Base-by-base conservation (phyloP, 2,797 vertebrate genomes). In the Orestias chungarensis region DNA sequence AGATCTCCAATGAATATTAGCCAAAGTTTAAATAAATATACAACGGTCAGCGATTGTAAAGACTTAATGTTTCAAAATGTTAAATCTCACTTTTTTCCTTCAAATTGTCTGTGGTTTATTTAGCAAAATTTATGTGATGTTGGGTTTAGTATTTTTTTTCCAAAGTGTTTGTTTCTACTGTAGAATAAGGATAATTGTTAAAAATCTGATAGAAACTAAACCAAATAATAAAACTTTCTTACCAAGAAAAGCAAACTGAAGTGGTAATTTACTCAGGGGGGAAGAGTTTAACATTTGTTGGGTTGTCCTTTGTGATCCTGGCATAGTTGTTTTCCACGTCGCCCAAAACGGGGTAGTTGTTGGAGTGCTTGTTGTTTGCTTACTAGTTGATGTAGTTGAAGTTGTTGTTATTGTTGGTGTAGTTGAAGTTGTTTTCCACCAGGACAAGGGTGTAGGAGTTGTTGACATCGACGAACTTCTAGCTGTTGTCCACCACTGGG, bases 161-260 rank as follows among this genome's bases (percentile, higher is more conserved):
- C 52, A 54, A 3, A 29, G 8, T 54, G 6, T 54, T 54, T 17
- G 15, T 54, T 17, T 54, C 17, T 3, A 5, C 52, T 29, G 52
- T 17, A 54, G 17, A 12, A 54, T 54, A 5, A 54, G 27, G 29
- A 54, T 15, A 27, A 29, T 11, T 6, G n/a, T 52, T 11, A 27
- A 25, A 54, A 27, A 14, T 3, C 18, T 9, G 20, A 17, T 9
- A 57, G 27, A 33, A 57, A 3, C 29, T n/a, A n/a, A n/a, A n/a
- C n/a, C n/a, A n/a, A n/a, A n/a, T n/a, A 57, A 18, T 57, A 1
- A 57, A 57, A 31, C 27, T 18, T 59, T 9, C 66, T 70, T 62
- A 70, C 68, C 68, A 17, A 70, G 55, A 1, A 70, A 47, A 49
- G 68, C 9, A 20, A 70, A 70, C 55, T 70, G 68, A 6, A 70